Evolutionary conservation across 2,797 vertebrate genomes (phyloP).

Genomic region (Hoplostethus atlanticus): DNA sequence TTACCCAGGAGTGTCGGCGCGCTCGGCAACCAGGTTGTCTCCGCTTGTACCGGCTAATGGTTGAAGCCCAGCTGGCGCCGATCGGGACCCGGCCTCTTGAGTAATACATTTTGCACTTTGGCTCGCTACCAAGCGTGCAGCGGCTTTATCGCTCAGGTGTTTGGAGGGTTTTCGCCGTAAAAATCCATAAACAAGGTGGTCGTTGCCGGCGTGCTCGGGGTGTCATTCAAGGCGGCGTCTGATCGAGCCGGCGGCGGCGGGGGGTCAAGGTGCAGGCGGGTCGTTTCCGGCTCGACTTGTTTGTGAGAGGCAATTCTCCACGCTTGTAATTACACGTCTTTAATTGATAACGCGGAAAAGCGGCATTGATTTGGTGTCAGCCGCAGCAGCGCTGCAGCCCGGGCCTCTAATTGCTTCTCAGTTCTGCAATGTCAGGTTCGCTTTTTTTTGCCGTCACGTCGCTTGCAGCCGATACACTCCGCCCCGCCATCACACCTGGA

Average conservation of each 20-base stretch:
- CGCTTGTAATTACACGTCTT: constrained; percentile 87
- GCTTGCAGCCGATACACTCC: not conserved
- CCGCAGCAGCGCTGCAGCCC: constrained; percentile 47
- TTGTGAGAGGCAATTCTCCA: constrained; percentile 81
- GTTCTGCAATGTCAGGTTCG: constrained; percentile 84
- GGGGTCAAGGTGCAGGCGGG: constrained; percentile 60
- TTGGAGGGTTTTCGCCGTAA: constrained; percentile 46
- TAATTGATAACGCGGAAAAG: constrained; percentile 89
- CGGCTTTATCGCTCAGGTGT: constrained; percentile 73
- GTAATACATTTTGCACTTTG: constrained; percentile 80
- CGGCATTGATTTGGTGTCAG: constrained; percentile 87
- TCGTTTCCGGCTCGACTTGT: constrained; percentile 55
- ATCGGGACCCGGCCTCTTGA: constrained; percentile 55
- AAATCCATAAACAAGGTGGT: constrained; percentile 70
- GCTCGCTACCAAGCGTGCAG: constrained; percentile 71
- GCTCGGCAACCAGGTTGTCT: constrained; percentile 71
- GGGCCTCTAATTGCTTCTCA: constrained; percentile 82
- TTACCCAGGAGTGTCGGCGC: constrained; percentile 65
- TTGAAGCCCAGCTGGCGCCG: constrained; percentile 79
- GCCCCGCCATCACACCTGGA: not conserved
- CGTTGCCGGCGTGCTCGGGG: constrained; percentile 16
- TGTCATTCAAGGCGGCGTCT: constrained; percentile 27
- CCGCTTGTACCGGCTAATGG: constrained; percentile 76
- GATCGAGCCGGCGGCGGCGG: not conserved
- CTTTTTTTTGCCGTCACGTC: constrained; percentile 57